Base-by-base conservation (phyloP, 30 jellyfish, hydroid and myxozoan genomes). In the Hydractinia echinata region DNA sequence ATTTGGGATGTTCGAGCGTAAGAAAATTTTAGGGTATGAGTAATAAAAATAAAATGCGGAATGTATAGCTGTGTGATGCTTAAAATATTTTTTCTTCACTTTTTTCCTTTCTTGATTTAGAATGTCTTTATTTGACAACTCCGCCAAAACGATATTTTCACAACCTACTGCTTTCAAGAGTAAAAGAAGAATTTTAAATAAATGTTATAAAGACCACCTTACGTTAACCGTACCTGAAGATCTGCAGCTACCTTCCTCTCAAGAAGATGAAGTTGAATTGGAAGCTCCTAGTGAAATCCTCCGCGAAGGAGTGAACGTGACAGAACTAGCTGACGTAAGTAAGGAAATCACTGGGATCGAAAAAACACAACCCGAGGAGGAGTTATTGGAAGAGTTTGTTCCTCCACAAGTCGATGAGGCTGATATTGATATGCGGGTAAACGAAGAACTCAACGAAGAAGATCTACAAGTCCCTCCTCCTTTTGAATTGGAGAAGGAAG, bases 221-320 rank as follows among this genome's bases (percentile, higher is more conserved):
- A 76, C 82, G 21, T 49, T 66, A 13, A 92, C 70, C 7, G 84
- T 73, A 54, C 90, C 81, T 39, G 96, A 72, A 49, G 82, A 86
- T 5, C 78, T 61, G 51, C 55, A 66, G 44, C 67, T 95, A 0
- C 73, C 84, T 30, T 84, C 88, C 73, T 88, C 88, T 14, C 89
- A 87, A 67, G 95, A 85, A 62, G 87, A 89, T 53, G 85, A 51
- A 61, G 85, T 77, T 15, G 66, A 77, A 77, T 76, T 77, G 5
- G 85, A 77, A 30, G 85, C 55, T 18, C 85, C 85, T 61, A 77
- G 66, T 6, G 85, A 77, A 20, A 54, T 77, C 3, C 55, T 77
- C 19, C 85, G 82, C 4, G 79, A 20, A 56, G 61, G 55, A 5
- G 81, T 90, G 83, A 7, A 49, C 80, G 39, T 86, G 72, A 16